Evolutionary conservation across 2,797 vertebrate genomes (phyloP), one percentile per base, ranked within the genome.

Genomic region (Phoxinus dragarum): DNA sequence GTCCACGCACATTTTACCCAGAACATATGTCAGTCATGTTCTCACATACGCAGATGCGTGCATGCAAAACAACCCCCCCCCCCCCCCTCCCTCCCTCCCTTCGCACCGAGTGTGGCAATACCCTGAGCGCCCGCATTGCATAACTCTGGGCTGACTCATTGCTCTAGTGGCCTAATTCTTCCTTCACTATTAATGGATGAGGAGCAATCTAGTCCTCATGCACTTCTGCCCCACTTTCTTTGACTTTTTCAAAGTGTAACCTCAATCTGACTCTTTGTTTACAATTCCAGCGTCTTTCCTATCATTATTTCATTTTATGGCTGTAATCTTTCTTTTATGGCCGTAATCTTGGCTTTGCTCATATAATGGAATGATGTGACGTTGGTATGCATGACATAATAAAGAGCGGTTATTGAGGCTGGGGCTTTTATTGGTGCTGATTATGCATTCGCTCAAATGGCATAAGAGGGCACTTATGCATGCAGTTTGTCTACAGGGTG

Each of bases 131-230:
- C 59, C 34, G 19, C 68, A 72, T 87, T 87, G 69, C 86, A 80
- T 87, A 87, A 87, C 69, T 69, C 19, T 54, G 47, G 27, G 27
- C 86, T 87, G 86, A 87, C 76, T 87, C 81, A 87, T 68, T 87
- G 72, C 82, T 84, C 86, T 38, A 69, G 42, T 87, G 86, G 69
- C 86, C 86, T 84, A 87, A 73, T 87, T 87, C 76, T 21, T 80
- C 69, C 56, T 54, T 54, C 61, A 23, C 56, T 67, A 81, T 75
- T 84, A 74, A 69, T 68, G 78, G 82, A 84, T 74, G 76, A 84
- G 69, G 82, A 80, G 76, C 84, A 84, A 75, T 77, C 31, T 64
- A 61, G 42, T 87, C 81, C 74, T 84, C 27, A 36, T 73, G 23
- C 36, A 49, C 74, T 44, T 74, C 69, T 87, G 76, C 44, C 81